Percentiles rank a stretch among this genome's conserved stretches.
Conservation (phyloP, 2,113 vertebrate species). For the Nycticebus coucang region DNA sequence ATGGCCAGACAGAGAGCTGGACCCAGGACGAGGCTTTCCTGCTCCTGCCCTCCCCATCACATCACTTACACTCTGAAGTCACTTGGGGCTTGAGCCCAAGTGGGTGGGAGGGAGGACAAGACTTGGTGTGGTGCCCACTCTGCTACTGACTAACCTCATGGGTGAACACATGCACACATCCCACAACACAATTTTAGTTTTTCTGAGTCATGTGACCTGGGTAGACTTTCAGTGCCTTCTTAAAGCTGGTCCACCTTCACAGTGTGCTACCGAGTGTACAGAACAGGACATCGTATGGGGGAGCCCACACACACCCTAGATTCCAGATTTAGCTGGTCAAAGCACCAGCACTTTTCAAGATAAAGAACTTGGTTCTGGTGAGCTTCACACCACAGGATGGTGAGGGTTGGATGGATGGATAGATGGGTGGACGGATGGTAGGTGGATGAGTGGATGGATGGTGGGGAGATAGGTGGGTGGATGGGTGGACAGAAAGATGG, state of each 20-base stretch:
- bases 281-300: background rate
- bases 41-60: background rate
- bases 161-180: background rate
- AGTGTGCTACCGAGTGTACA: background rate
- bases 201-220: background rate
- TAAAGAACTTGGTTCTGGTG: background rate
- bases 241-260: background rate
- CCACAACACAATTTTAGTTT: background rate
- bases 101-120: background rate
- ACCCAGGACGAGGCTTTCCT: rapidly evolving
- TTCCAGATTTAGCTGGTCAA: background rate
- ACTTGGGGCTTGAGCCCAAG: background rate
- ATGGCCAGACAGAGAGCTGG: background rate
- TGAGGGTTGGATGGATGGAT: too few relatives aligned
- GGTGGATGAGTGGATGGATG: rapidly evolving
- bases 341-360: background rate
- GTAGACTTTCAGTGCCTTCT: background rate
- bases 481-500: too few relatives aligned
- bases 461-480: too few relatives aligned
- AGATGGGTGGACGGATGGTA: too few relatives aligned
- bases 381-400: background rate
- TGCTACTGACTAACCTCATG: too few relatives aligned
- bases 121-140: background rate
- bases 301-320: rapidly evolving
- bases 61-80: background rate